Evolutionary conservation across 2,888 invertebrate species (phyloP), one percentile per base, ranked within the genome.

Genomic region (Limnephilus auricula): DNA sequence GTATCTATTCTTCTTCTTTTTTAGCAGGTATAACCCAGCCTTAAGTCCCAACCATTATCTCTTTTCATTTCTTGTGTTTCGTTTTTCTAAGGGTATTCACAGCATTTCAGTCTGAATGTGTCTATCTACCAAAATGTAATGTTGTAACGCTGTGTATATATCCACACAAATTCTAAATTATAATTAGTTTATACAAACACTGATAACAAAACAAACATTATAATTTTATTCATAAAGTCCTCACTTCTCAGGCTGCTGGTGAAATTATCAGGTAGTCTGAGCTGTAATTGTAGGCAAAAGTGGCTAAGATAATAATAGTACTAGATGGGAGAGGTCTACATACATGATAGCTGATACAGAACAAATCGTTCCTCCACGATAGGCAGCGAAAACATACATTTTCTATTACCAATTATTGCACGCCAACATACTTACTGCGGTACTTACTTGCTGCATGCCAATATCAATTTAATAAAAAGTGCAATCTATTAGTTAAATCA

Each of bases 321-420:
- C 5, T n/a, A 65, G 65, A 65, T 9, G 25, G 25, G 25, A 6
- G 25, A 65, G 65, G 65, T 65, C 18, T 65, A 65, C 65, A 65
- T 9, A 25, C 65, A 65, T 5, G 65, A 65, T 65, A 65, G 50
- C 50, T 50, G 50, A 50, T 18, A 50, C 6, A 65, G 65, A 65
- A 25, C 65, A n/a, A 65, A 65, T 65, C n/a, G 65, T 65, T 65
- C 65, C n/a, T 65, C 30, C 13, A 80, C 80, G 80, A 31, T 80
- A 80, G 9, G 6, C 32, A 80, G 80, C 80, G 79, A 80, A 80
- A 80, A 80, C 80, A 80, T 30, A 30, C 30, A 80, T 80, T 80
- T 79, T 80, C 80, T 80, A 31, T 3, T n/a, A 65, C 5, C 32
- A 32, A 80, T 80, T 30, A 79, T 79, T 32, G 80, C 80, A 80